Evolutionary conservation across 2,888 invertebrate species (phyloP).

Genomic region (Drosophila cracens): DNA sequence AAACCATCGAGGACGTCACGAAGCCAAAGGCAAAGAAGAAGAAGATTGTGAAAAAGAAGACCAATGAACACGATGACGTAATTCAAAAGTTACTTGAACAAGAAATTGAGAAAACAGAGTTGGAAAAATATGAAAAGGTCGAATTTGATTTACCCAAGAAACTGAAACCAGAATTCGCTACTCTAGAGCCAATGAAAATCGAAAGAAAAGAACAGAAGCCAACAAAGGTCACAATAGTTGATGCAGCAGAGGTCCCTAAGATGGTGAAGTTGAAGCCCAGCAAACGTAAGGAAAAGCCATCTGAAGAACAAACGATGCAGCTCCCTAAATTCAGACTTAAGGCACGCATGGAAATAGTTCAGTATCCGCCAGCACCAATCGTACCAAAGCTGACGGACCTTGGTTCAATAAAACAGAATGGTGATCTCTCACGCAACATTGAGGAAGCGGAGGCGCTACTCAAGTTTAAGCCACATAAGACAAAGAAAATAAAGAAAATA

Average conservation of each 20-base stretch:
- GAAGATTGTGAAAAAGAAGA: constrained; percentile 81
- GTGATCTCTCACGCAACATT: constrained; percentile 89
- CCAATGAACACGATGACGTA: constrained; percentile 83
- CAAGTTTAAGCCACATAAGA: constrained; percentile 87
- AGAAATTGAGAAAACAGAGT: constrained; percentile 84
- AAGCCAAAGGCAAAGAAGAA: constrained; percentile 80
- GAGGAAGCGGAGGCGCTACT: constrained; percentile 89
- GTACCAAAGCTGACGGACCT: constrained; percentile 86
- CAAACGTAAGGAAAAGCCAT: constrained; percentile 85
- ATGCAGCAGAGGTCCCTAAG: constrained; percentile 87
- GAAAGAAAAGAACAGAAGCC: constrained; percentile 88
- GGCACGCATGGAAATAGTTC: constrained; percentile 88
- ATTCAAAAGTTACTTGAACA: constrained; percentile 83
- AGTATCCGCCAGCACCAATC: constrained; percentile 88
- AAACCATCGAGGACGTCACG: constrained; percentile 52
- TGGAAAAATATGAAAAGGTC: constrained; percentile 85
- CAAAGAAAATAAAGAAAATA: constrained; percentile 87
- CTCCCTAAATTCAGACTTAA: constrained; percentile 88
- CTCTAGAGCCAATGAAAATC: constrained; percentile 86
- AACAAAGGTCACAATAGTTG: constrained; percentile 88
- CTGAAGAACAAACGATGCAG: constrained; percentile 86
- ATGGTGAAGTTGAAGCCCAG: constrained; percentile 88
- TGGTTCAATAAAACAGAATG: constrained; percentile 87
- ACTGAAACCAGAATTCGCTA: constrained; percentile 73
- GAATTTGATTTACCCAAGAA: constrained; percentile 83